Conservation (phyloP, 2,113 vertebrate species). For the Chloebia gouldiae region DNA sequence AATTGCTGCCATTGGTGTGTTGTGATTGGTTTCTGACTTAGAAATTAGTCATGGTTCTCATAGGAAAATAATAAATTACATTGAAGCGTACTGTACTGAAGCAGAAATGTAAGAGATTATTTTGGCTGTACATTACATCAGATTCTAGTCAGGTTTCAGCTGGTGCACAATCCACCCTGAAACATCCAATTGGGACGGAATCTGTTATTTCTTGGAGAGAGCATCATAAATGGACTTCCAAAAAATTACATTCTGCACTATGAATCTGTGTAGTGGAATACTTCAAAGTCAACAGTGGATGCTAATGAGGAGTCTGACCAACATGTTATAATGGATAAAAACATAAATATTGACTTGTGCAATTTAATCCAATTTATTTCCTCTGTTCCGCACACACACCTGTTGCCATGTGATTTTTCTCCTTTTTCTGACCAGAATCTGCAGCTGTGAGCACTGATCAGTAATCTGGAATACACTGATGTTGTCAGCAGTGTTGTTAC, state of each 20-base stretch:
- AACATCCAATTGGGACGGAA: neutral
- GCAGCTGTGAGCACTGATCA: neutral
- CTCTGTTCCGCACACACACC: accelerated
- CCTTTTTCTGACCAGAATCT: neutral
- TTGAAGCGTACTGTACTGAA: neutral
- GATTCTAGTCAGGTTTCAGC: neutral
- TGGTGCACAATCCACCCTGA: neutral
- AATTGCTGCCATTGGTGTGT: neutral
- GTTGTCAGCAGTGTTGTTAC: neutral
- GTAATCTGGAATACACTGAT: neutral
- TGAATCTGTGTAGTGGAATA: neutral
- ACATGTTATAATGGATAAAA: neutral
- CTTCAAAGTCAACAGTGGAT: neutral
- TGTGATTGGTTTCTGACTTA: neutral
- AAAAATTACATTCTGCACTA: neutral
- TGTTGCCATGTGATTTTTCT: neutral
- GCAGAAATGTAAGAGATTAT: neutral
- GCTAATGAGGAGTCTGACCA: neutral
- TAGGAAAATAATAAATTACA: neutral
- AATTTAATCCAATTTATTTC: neutral
- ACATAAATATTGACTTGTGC: neutral
- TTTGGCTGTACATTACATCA: neutral
- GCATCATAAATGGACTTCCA: neutral
- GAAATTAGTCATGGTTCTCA: conserved; percentile 1
- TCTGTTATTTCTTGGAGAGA: neutral